Base-by-base conservation (phyloP, 2,113 vertebrate species). In the Electrona antarctica region DNA sequence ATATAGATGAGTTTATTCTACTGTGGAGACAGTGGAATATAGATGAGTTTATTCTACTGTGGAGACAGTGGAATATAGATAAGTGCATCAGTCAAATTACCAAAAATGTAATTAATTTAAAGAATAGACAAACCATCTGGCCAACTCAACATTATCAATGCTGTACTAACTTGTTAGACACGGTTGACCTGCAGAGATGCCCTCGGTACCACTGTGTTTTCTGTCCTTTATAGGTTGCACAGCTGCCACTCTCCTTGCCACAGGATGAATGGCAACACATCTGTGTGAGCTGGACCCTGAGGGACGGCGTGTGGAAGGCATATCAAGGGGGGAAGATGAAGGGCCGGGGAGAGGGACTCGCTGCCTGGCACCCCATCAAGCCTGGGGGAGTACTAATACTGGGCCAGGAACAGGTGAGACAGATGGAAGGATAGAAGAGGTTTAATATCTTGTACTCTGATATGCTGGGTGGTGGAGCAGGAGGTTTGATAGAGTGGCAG, bases 341-440 rank as follows among this genome's bases (percentile, higher is more conserved):
- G 78, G 97, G 94, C 0, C 92, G 95, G 0, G 95, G 96, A 0
- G 97, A 98, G 75, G 96, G 97, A 50, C 90, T 99, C 83, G 96
- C 97, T 0, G 94, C 97, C 70, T 99, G 97, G 97, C 96, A 99
- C 4, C 93, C 97, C 74, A 96, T 98, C 92, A 96, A 95, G 86
- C 95, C 97, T 8, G 95, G 96, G 3, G 97, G 97, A 0, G 83
- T 98, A 63, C 90, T 99, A 51, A 96, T 99, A 74, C 90, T 99
- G 83, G 97, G 97, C 60, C 97, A 99, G 86, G 97, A 99, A 67
- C 97, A 99, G 96, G 97, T 98, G 85, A 4, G 89, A 75, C 1
- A 21, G 28, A 28, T 52, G 48, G 10, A 14, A 21, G 49, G 49
- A 49, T 15, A 15, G 49, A 47, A 45, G n/a, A 21, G 13, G 4